Conservation (phyloP, 1,140 invertebrate genomes). For the Zaprionus taronus region DNA sequence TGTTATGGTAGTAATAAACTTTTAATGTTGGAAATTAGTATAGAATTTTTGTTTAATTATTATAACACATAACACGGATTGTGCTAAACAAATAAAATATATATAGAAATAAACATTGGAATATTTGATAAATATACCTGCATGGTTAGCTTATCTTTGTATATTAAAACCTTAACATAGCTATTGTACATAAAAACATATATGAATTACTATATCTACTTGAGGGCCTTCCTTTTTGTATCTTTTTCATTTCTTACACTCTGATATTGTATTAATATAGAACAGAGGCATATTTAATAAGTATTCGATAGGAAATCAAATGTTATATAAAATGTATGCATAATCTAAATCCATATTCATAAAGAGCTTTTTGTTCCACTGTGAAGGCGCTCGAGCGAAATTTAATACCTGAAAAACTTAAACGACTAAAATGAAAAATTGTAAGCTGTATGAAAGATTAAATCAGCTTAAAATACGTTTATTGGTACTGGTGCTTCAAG, state of each 20-base stretch:
- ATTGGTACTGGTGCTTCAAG: slow-evolving; percentile 17
- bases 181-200: slow-evolving; percentile 10
- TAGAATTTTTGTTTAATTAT: not conserved
- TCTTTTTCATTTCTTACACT: not conserved
- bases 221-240: not conserved
- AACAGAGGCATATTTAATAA: not conserved
- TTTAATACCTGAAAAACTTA: slow-evolving; percentile 45
- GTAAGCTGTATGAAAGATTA: slow-evolving; percentile 10
- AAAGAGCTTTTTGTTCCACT: slow-evolving; percentile 14
- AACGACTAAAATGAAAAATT: slow-evolving; percentile 24
- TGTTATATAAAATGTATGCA: not conserved
- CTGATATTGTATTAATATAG: not conserved
- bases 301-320: not conserved
- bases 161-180: slow-evolving; percentile 17
- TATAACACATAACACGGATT: not conserved
- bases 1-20: not conserved
- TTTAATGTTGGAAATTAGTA: not conserved
- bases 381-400: slow-evolving; percentile 31
- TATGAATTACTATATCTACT: not conserved
- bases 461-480: slow-evolving; percentile 11
- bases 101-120: not conserved
- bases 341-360: not conserved
- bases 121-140: not conserved
- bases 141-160: slow-evolving; percentile 11
- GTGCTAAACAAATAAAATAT: slow-evolving; percentile 2